Evolutionary conservation across 2,888 invertebrate genomes (phyloP).

Genomic region (Hemithea aestivaria): DNA sequence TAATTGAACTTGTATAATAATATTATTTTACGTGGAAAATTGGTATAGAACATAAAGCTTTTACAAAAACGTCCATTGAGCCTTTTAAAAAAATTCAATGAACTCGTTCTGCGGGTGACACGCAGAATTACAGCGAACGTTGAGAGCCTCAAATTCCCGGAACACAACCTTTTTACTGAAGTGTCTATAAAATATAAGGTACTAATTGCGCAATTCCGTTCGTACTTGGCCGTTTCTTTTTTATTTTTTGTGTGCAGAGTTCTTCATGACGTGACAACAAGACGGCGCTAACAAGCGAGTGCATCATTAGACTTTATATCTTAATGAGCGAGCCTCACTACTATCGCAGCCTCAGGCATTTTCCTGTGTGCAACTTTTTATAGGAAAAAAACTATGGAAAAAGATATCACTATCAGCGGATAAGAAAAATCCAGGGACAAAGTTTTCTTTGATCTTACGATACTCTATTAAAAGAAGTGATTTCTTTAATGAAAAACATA

Average conservation of each 20-base stretch:
- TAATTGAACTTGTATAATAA: too few species aligned
- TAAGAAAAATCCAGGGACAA: too few species aligned
- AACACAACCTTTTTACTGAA: conserved; percentile 11
- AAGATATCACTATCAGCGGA: conserved; percentile 4
- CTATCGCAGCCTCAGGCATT: conserved; percentile 23
- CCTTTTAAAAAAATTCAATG: conserved; percentile 10
- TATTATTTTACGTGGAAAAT: too few species aligned
- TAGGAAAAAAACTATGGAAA: conserved; percentile 8
- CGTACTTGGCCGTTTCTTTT: conserved; percentile 34
- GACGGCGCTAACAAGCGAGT: conserved; percentile 53
- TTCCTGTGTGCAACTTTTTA: conserved; percentile 19
- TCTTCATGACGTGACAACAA: conserved; percentile 44
- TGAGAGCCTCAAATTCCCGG: conserved; percentile 9
- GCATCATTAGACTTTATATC: conserved; percentile 55
- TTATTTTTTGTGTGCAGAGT: conserved; percentile 28
- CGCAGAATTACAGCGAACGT: conserved; percentile 12
- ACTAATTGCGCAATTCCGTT: conserved; percentile 28
- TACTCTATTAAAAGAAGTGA: too few species aligned
- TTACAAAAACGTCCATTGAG: conserved; percentile 9
- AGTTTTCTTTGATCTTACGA: too few species aligned
- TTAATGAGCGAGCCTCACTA: conserved; percentile 46
- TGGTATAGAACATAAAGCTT: neutral
- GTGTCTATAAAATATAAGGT: conserved; percentile 14
- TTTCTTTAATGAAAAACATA: too few species aligned
- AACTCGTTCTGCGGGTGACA: conserved; percentile 14